Conservation (phyloP, 2,113 vertebrate species). For the Mionectes macconnelli region DNA sequence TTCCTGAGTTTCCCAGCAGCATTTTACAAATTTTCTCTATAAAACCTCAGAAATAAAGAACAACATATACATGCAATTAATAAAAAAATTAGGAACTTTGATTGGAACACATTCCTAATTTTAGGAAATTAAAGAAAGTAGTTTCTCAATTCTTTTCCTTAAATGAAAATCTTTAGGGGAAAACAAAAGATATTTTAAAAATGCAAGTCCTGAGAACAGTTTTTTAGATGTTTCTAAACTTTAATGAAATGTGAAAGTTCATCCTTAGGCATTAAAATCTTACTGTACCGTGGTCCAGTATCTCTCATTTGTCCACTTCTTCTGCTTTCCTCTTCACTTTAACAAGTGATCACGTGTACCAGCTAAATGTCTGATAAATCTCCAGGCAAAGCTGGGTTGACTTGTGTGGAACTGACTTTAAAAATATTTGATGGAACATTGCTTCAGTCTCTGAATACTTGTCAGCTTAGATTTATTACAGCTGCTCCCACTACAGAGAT, state of each 20-base stretch:
- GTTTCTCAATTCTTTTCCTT: background rate
- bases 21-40: background rate
- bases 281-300: background rate
- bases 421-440: constrained; percentile 78
- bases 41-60: background rate
- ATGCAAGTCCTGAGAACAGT: background rate
- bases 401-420: constrained; percentile 82
- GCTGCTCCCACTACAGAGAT: constrained; percentile 55
- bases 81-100: background rate
- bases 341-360: constrained; percentile 70
- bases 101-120: background rate
- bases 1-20: background rate
- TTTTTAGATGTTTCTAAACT: background rate
- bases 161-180: background rate
- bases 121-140: background rate
- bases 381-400: constrained; percentile 68
- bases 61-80: background rate
- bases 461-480: constrained; percentile 81
- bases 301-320: constrained; percentile 16
- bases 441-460: constrained; percentile 74
- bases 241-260: constrained; percentile 33
- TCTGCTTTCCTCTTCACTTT: constrained; percentile 35
- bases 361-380: constrained; percentile 84
- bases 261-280: constrained; percentile 31
- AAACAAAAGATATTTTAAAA: background rate